Base-by-base conservation (phyloP, 2,113 vertebrate species). In the Lycaon pictus region DNA sequence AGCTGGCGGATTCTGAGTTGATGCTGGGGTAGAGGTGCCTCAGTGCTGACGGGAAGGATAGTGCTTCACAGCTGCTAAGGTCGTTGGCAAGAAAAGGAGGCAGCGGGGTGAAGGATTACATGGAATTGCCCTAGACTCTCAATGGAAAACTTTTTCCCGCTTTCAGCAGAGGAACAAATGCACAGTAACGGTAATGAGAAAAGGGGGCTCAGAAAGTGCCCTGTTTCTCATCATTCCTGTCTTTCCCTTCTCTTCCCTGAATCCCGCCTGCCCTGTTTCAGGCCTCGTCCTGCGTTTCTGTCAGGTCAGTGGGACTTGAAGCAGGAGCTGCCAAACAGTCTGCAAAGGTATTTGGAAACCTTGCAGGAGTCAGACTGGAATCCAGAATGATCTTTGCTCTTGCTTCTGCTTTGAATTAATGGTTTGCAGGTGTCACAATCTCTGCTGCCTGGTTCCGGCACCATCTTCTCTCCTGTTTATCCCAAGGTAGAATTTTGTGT, bases 151-250 rank as follows among this genome's bases (percentile, higher is more conserved):
- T 15, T 79, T 37, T 13, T 15, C 13, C 12, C 23, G 56, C 29
- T 95, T 93, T 89, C 48, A 85, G 16, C 81, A 91, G 69, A 97
- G 85, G 94, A 96, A 93, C 69, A 81, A 90, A 65, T 83, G 77
- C 63, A 22, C 35, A 11, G 11, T 23, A n/a, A 80, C 5, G 77
- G 56, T n/a, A 12, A 65, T 77, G 58, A 94, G 86, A 87, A 93
- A 90, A 87, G 0, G 2, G 65, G 79, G 71, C 81, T 81, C 69
- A 12, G 62, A 62, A 90, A 56, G n/a, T 20, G 27, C n/a, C 84
- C 86, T 51, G 35, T 20, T 84, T 87, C 58, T 63, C 65, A 76
- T 96, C 35, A 43, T 88, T 89, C 17, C 60, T 69, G 0, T 27
- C 55, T 48, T 88, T 55, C 63, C 53, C 62, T 55, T 43, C 87